Percentiles rank a stretch among this genome's conserved stretches.
These are phyloP conservation scores for Sarcophaga subvicina DNA, from an alignment of 2,888 invertebrate genomes.

Conservation along the genomic window DNA sequence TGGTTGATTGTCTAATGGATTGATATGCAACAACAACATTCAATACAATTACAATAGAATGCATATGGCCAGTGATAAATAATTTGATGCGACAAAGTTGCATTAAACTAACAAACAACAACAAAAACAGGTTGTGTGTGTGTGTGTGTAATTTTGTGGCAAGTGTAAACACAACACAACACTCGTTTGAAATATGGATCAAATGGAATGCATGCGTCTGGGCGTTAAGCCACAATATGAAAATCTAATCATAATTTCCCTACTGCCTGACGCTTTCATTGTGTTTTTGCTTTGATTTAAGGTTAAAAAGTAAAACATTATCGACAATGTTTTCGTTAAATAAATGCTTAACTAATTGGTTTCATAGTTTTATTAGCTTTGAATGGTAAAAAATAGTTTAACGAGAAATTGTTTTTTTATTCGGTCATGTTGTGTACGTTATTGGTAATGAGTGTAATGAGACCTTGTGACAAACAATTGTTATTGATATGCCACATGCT, in stretches of 20 bases:
- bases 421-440: conserved; percentile 11
- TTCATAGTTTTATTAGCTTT: conserved; percentile 56
- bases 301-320: not conserved
- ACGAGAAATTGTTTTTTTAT: conserved; percentile 44
- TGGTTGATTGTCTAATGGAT: not conserved
- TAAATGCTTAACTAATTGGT: conserved; percentile 55
- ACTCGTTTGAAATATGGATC: conserved; percentile 36
- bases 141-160: not conserved
- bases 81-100: not conserved
- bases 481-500: not conserved
- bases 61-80: conserved; percentile 25
- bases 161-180: conserved; percentile 26
- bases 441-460: not conserved
- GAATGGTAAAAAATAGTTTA: conserved; percentile 57
- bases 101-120: no score
- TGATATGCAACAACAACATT: not conserved
- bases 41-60: conserved; percentile 35
- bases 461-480: conserved; percentile 9
- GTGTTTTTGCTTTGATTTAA: not conserved
- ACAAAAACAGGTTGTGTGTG: conserved; percentile 14
- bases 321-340: not conserved
- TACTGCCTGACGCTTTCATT: conserved; percentile 14
- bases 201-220: conserved; percentile 28
- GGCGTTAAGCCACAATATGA: not conserved
- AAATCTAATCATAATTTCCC: not conserved